A percentile compares a stretch with the other conserved stretches of the same genome.
Conservation (phyloP, 2,113 vertebrate genomes). For the Scolopax mira region DNA sequence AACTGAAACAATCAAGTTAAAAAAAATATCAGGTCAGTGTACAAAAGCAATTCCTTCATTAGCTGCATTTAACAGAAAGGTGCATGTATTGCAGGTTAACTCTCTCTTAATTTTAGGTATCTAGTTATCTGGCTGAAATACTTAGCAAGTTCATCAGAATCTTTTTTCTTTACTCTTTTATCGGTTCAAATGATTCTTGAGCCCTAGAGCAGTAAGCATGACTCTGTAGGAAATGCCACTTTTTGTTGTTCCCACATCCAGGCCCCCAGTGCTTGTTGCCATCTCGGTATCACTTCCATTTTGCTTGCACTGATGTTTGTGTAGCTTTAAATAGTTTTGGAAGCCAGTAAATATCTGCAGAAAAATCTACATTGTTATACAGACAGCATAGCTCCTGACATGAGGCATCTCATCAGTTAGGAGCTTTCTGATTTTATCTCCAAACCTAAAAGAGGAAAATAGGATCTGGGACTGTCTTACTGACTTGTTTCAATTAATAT, state of each 20-base stretch:
- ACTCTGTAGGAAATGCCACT: not conserved
- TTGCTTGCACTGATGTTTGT: not conserved
- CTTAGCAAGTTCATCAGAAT: not conserved
- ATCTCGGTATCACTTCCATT: not conserved
- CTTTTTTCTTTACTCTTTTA: not conserved
- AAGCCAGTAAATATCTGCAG: not conserved
- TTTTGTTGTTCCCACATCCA: not conserved
- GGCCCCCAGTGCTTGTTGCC: not conserved
- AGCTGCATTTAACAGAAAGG: not conserved
- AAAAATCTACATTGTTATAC: not conserved
- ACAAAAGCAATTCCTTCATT: not conserved
- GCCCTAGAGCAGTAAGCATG: not conserved
- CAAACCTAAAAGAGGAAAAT: not conserved
- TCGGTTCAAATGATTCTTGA: not conserved
- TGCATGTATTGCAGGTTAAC: not conserved
- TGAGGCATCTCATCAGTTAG: not conserved
- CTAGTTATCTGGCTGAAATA: not conserved
- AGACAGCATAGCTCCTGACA: not conserved
- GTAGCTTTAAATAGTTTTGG: not conserved
- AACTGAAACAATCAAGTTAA: constrained; percentile 73
- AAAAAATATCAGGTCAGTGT: not conserved
- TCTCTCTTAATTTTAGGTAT: not conserved
- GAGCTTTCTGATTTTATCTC: not conserved
- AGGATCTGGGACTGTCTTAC: not conserved
- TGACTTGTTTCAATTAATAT: not conserved